Base-by-base conservation (phyloP, 2,113 vertebrate species). In the Microcebus tavaratra region DNA sequence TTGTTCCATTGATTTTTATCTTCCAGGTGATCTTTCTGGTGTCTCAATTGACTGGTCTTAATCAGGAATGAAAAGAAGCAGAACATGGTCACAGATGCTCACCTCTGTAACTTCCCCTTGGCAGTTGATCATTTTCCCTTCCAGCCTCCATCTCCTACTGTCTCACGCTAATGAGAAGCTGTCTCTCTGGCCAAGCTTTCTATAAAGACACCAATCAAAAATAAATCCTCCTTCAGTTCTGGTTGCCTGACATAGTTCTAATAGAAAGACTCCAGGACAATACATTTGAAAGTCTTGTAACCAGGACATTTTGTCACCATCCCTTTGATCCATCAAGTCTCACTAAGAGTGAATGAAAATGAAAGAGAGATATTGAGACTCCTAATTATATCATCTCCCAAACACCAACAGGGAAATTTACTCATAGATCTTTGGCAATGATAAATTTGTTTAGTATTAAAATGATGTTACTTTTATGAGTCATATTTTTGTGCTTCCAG, bases 1-100 rank as follows among this genome's bases (percentile, higher is more conserved):
- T 73, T 93, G 27, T 65, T 90, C 36, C 82, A 80, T 29, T 73
- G 76, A 91, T 78, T 65, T 95, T 96, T 81, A 78, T 34, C 42
- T 78, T 87, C 18, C 13, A 34, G 63, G 10, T 68, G 42, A 67
- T 84, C 29, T 80, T 95, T 78, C 55, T 59, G 42, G 80, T 76
- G 5, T 65, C 59, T 48, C 8, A 1, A 34, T 12, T 57, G 59
- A 67, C 31, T 14, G 5, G 53, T 61, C 34, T 73, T 88, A 50
- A 42, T 79, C 34, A 84, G 76, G 15, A 73, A 68, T 55, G 61
- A 87, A 61, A 94, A 72, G 53, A 36, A 84, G 34, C 72, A 78
- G 76, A 67, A 63, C 18, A 25, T 11, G 17, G 23, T 31, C 29
- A 57, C 14, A 65, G 63, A 59, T 21, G 6, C 7, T 18, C 34